Evolutionary conservation across 2,797 vertebrate species (phyloP), one percentile per base, ranked within the genome.

Genomic region (Scyliorhinus canicula): DNA sequence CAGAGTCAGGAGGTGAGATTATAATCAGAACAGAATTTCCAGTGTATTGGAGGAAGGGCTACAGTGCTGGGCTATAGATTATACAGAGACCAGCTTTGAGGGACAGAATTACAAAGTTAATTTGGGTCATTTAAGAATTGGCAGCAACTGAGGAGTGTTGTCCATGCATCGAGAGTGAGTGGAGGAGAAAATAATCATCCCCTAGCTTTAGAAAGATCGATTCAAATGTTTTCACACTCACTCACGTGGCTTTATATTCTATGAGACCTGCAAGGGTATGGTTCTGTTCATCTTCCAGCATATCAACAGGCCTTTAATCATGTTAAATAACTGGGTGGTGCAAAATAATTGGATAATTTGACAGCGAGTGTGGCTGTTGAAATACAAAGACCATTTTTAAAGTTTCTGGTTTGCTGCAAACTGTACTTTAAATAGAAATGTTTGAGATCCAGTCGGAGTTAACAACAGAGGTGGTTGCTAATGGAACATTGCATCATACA

Each of bases 341-440:
- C 79, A 47, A 82, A 74, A 82, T 82, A 82, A 82, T 82, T 82
- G 21, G 40, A 82, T 82, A 82, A 82, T 82, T 47, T 26, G 79
- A 82, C 79, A 47, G 21, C 9, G 44, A 82, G 47, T 24, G 44
- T 24, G 47, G 77, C 3, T 44, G 77, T 1, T 82, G 77, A 44
- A 47, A 47, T 9, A 82, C 44, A 82, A 82, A 82, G 79, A 21
- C 19, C 21, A 82, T 82, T 82, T 26, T 82, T 47, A 7, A 21
- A 82, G 19, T 82, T 82, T 82, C 79, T 47, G 47, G 44, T 82
- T 82, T 82, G 47, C 21, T 47, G 9, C 26, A 26, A 47, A 40
- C 35, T 26, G 44, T 82, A 47, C 47, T 82, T 82, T 82, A 82
- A 82, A 26, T 8, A 26, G 21, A 2, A 47, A 47, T 82, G 79